phyloP scores from a whole-genome alignment of 2,113 vertebrate genomes.

The Ariopsis seemanni region DNA sequence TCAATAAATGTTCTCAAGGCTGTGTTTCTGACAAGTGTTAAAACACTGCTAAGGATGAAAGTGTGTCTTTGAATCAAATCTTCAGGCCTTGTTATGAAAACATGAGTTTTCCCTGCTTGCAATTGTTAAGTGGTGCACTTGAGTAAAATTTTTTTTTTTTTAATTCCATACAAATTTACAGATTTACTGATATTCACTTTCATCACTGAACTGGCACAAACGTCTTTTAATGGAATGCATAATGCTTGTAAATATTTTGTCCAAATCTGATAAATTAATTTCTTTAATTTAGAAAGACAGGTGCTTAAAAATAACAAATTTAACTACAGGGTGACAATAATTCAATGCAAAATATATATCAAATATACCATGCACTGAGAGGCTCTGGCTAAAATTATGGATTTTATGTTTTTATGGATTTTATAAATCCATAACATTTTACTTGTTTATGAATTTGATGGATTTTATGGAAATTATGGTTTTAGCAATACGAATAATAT shows the following conservation, averaged over 20 bases:
- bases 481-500: not conserved
- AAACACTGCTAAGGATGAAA: not conserved
- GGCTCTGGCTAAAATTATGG: no score
- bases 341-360: no score
- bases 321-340: not conserved
- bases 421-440: no score
- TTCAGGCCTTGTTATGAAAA: not conserved
- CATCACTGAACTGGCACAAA: not conserved
- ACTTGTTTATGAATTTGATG: no score
- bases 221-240: not conserved
- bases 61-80: slow-evolving; percentile 10
- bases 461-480: no score
- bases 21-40: not conserved
- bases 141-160: not conserved
- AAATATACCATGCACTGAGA: no score
- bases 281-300: not conserved
- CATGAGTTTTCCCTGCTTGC: no score
- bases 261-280: not conserved
- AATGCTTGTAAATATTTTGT: not conserved
- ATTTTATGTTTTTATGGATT: no score
- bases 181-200: not conserved
- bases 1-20: not conserved
- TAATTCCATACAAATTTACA: not conserved
- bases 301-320: not conserved
- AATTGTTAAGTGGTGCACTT: not conserved